phyloP scores from a whole-genome alignment of 1,140 invertebrate genomes.

The Drosophila pandora region DNA sequence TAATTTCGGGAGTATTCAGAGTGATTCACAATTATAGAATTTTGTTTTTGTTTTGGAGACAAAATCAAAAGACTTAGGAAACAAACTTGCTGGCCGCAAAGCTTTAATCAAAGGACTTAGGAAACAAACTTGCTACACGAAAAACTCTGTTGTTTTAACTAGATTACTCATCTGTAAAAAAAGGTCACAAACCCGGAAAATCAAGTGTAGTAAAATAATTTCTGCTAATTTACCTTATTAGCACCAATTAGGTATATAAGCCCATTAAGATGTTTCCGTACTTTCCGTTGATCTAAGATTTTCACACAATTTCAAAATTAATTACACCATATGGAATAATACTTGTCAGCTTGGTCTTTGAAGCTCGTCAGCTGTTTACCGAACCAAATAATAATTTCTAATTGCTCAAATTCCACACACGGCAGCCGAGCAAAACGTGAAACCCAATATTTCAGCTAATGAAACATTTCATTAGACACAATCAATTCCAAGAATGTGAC shows the following conservation, averaged over 20 bases:
- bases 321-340: neutral
- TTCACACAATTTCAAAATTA: neutral
- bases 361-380: conserved; percentile 17
- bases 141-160: neutral
- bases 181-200: conserved; percentile 1
- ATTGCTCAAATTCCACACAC: conserved; percentile 73
- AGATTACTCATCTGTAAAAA: neutral
- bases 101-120: conserved; percentile 33
- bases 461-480: conserved; percentile 77
- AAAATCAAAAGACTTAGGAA: conserved; percentile 39
- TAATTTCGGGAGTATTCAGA: neutral
- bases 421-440: conserved; percentile 41
- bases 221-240: neutral
- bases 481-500: conserved; percentile 75
- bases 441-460: conserved; percentile 70
- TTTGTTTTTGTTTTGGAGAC: neutral
- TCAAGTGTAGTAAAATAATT: neutral
- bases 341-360: neutral
- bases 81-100: conserved; percentile 32
- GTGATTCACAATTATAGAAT: neutral
- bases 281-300: neutral
- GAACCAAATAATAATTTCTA: conserved; percentile 77
- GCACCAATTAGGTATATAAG: neutral
- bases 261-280: neutral
- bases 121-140: conserved; percentile 34